Evolutionary conservation across 2,797 vertebrate genomes (phyloP).

Genomic region (Myotis findleyi): DNA sequence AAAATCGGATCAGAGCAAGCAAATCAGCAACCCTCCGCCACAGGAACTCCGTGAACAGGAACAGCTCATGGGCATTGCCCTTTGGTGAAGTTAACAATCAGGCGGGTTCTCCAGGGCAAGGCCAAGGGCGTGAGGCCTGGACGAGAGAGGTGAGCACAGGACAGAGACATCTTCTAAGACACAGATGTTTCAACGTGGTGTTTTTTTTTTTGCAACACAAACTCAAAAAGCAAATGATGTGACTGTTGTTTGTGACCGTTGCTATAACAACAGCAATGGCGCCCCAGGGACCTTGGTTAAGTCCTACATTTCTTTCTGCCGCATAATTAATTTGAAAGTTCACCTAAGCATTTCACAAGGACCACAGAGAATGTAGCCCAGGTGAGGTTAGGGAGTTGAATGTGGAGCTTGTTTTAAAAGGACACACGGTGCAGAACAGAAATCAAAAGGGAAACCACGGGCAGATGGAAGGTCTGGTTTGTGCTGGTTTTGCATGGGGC

Average conservation of each 20-base stretch:
- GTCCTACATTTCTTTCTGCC: constrained; percentile 51
- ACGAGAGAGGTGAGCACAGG: not conserved
- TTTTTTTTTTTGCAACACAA: constrained; percentile 27
- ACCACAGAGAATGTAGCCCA: not conserved
- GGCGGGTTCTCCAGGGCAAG: not conserved
- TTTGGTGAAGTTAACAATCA: constrained; percentile 47
- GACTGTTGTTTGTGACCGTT: constrained; percentile 38
- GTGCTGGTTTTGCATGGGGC: not conserved
- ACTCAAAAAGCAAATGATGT: constrained; percentile 60
- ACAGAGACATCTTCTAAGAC: not conserved
- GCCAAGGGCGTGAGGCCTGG: not conserved
- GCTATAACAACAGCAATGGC: constrained; percentile 67
- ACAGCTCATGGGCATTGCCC: not conserved
- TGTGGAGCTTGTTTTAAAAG: not conserved
- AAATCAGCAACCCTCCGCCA: not conserved
- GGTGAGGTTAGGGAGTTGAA: not conserved
- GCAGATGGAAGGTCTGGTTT: not conserved
- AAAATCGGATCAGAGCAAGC: constrained; percentile 12
- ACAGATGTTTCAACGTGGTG: not conserved
- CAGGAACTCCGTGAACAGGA: not conserved
- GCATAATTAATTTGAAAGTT: constrained; percentile 62
- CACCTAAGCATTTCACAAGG: constrained; percentile 61
- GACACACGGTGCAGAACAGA: not conserved
- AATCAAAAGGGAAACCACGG: not conserved
- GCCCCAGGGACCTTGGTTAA: constrained; percentile 62